phyloP scores from a whole-genome alignment of 2,797 vertebrate genomes.

The Chromis chromis region DNA sequence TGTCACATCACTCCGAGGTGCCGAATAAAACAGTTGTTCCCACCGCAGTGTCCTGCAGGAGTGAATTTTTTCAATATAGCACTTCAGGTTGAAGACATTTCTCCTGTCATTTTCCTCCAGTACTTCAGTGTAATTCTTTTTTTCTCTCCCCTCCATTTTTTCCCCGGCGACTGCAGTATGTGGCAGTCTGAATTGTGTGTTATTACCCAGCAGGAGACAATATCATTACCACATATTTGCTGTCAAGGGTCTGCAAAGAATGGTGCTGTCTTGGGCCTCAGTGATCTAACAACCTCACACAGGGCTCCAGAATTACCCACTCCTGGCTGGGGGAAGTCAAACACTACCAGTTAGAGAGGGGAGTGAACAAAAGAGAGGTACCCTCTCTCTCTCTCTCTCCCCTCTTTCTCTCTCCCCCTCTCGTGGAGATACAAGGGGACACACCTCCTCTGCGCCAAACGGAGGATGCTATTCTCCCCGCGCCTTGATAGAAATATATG shows the following conservation, averaged over 20 bases:
- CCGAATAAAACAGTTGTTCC: slow-evolving; percentile 69
- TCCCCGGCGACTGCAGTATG: slow-evolving; percentile 84
- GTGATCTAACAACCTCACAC: slow-evolving; percentile 90
- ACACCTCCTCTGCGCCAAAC: slow-evolving; percentile 76
- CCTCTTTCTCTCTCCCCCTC: slow-evolving; percentile 54
- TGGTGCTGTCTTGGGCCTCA: slow-evolving; percentile 87
- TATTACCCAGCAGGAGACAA: slow-evolving; percentile 92
- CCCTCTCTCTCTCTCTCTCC: slow-evolving; percentile 45
- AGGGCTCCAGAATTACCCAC: slow-evolving; percentile 88
- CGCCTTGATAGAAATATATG: slow-evolving; percentile 74
- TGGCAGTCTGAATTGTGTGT: slow-evolving; percentile 89
- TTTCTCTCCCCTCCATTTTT: slow-evolving; percentile 82
- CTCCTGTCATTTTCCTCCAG: slow-evolving; percentile 87
- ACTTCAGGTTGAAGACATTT: slow-evolving; percentile 89
- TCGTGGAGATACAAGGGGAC: slow-evolving; percentile 68
- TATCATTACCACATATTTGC: slow-evolving; percentile 92
- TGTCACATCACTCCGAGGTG: slow-evolving; percentile 34
- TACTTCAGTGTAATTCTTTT: slow-evolving; percentile 89
- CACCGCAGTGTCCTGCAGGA: slow-evolving; percentile 73
- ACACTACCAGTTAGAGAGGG: slow-evolving; percentile 87
- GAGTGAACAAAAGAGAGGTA: slow-evolving; percentile 84
- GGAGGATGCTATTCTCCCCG: slow-evolving; percentile 69
- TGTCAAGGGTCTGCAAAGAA: slow-evolving; percentile 91
- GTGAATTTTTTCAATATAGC: slow-evolving; percentile 79
- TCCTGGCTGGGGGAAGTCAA: slow-evolving; percentile 88